phyloP scores from a whole-genome alignment of 2,888 invertebrate genomes.

The Melieria crassipennis region DNA sequence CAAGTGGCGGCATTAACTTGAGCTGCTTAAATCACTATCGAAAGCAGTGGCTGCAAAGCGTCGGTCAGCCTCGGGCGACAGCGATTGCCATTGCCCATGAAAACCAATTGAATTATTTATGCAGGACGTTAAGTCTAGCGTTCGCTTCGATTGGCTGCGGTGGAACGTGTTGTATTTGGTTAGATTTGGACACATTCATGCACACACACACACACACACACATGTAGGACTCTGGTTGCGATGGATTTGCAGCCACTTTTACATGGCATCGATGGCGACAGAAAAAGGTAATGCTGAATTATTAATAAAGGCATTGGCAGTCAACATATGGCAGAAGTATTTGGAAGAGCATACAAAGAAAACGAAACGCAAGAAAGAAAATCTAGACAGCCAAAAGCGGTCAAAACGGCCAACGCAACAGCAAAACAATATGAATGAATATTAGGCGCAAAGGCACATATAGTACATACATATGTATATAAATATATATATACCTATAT shows the following conservation, averaged over 20 bases:
- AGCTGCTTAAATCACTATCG: no score
- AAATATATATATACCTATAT: no score
- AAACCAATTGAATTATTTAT: conserved; percentile 29
- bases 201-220: no score
- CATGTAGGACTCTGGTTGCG: not conserved
- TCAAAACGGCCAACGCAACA: no score
- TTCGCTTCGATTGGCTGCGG: not conserved
- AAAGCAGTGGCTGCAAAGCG: no score
- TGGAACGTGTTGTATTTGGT: no score
- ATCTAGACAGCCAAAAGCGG: not conserved
- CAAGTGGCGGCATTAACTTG: no score
- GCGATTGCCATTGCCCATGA: not conserved
- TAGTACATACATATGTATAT: no score
- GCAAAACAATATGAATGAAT: no score
- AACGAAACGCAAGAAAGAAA: not conserved
- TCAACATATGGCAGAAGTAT: conserved; percentile 20
- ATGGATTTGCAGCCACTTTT: conserved; percentile 5
- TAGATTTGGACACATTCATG: no score
- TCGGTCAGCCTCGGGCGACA: no score
- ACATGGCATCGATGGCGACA: conserved; percentile 14
- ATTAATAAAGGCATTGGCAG: conserved; percentile 32
- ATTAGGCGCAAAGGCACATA: no score
- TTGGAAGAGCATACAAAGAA: not conserved
- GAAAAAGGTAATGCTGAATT: conserved; percentile 35
- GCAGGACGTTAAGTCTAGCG: conserved; percentile 18